These are phyloP conservation scores for Subacronicta megacephala DNA, from an alignment of 2,888 invertebrate genomes.

Conservation along the genomic window DNA sequence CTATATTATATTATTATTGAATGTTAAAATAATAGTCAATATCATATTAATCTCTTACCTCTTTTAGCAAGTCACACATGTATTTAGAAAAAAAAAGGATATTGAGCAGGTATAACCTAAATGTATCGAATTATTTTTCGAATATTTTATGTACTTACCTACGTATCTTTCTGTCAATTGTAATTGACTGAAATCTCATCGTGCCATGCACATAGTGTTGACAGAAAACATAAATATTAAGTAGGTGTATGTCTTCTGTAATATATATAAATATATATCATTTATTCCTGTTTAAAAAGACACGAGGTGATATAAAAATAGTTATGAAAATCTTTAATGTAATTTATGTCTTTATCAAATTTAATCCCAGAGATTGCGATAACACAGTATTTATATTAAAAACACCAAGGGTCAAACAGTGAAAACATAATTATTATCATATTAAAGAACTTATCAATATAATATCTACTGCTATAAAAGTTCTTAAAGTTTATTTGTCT, in stretches of 20 bases:
- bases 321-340: too few species aligned
- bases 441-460: too few species aligned
- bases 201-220: constrained; percentile 58
- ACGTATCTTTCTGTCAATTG: constrained; percentile 62
- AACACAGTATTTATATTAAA: too few species aligned
- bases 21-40: constrained; percentile 34
- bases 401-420: too few species aligned
- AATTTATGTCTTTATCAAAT: too few species aligned
- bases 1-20: constrained; percentile 28
- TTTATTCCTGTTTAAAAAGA: constrained; percentile 4
- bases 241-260: not conserved
- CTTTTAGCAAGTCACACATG: constrained; percentile 35
- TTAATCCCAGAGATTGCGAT: too few species aligned
- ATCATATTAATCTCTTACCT: constrained; percentile 26
- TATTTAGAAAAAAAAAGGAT: constrained; percentile 42
- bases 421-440: too few species aligned
- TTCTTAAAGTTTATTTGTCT: too few species aligned
- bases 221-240: constrained; percentile 15
- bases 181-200: constrained; percentile 60
- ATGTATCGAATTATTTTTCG: constrained; percentile 66
- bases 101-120: constrained; percentile 55
- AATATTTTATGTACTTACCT: constrained; percentile 60
- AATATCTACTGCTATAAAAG: too few species aligned
- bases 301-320: not conserved
- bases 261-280: too few species aligned